A percentile compares a stretch with the other conserved stretches of the same genome.
Conservation (phyloP, 2,113 vertebrate genomes). For the Shinisaurus crocodilurus region DNA sequence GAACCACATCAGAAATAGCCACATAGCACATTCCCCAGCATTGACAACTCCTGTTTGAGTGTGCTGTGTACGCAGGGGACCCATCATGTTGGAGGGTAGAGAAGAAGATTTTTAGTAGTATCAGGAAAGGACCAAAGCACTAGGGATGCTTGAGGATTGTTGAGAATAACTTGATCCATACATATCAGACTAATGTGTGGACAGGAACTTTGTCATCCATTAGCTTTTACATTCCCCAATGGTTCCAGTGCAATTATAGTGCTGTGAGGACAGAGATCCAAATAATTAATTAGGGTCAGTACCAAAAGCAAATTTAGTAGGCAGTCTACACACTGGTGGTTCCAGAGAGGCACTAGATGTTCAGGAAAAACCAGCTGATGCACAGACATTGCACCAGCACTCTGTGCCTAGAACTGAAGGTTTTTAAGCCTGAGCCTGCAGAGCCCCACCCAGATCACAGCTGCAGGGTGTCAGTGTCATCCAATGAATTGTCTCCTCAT, state of each 20-base stretch:
- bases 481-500: no score
- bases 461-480: no score
- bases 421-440: no score
- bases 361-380: no score
- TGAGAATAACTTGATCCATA: not conserved
- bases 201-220: not conserved
- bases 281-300: no score
- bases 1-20: not conserved
- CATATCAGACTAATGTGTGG: not conserved
- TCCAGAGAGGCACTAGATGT: no score
- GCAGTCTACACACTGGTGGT: no score
- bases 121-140: not conserved
- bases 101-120: not conserved
- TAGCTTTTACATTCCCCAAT: not conserved
- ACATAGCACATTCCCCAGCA: not conserved
- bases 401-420: no score
- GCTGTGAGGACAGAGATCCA: no score
- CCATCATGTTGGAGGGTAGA: not conserved
- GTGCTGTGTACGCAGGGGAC: not conserved
- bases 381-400: no score
- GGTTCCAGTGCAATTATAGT: not conserved
- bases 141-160: not conserved
- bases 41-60: not conserved
- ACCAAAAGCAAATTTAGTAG: no score
- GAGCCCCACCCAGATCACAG: no score